These are phyloP conservation scores for Drosophila sp. DNA, from an alignment of 1,140 invertebrate species.

Conservation along the genomic window DNA sequence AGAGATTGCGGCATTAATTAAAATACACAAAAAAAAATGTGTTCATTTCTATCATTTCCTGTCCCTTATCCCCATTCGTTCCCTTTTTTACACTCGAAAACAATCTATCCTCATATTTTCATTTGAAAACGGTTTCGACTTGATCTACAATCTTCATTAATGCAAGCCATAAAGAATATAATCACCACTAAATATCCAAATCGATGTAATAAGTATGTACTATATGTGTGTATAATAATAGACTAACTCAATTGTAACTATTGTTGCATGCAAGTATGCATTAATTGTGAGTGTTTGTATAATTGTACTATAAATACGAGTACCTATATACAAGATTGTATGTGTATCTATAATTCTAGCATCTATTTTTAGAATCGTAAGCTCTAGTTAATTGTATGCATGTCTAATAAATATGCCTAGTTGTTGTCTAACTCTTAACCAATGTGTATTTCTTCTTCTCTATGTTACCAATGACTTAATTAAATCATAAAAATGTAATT, in stretches of 20 bases:
- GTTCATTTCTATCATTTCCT: not conserved
- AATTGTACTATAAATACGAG: slow-evolving; percentile 6
- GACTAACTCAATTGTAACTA: slow-evolving; percentile 16
- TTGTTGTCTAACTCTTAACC: slow-evolving; percentile 4
- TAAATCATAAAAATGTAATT: not conserved
- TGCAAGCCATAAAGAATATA: not conserved
- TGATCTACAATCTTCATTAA: not conserved
- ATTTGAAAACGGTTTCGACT: not conserved
- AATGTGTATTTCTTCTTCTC: not conserved
- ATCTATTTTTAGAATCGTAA: slow-evolving; percentile 25
- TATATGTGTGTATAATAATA: slow-evolving; percentile 26
- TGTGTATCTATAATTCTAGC: slow-evolving; percentile 10
- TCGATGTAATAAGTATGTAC: slow-evolving; percentile 27
- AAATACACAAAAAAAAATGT: not conserved
- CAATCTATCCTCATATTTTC: not conserved
- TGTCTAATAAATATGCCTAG: slow-evolving; percentile 34
- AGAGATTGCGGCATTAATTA: slow-evolving; percentile 23
- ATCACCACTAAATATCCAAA: slow-evolving; percentile 2
- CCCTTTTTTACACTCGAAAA: not conserved
- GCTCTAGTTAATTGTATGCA: slow-evolving; percentile 21
- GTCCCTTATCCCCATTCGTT: not conserved
- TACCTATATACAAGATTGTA: slow-evolving; percentile 18
- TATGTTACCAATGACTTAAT: not conserved
- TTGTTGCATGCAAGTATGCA: slow-evolving; percentile 9
- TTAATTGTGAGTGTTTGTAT: slow-evolving; percentile 6